Percentiles rank a stretch among this genome's conserved stretches.
Conservation (phyloP, 2,888 invertebrate genomes). For the Pheosia gnoma region DNA sequence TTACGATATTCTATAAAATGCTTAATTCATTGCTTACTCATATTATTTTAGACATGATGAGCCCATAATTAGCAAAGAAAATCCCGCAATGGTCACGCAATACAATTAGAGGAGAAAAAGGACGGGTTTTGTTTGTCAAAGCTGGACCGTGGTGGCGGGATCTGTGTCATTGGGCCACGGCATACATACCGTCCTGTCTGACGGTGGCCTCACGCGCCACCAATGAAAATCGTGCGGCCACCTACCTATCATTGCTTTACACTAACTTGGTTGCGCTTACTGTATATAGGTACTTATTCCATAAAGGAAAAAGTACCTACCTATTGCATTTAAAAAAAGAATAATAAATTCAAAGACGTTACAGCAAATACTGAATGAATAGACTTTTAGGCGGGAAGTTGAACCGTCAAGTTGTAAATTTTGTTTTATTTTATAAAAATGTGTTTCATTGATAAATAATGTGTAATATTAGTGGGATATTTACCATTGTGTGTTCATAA, state of each 20-base stretch:
- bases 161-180: conserved; percentile 78
- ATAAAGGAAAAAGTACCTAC: neutral
- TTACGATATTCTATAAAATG: neutral
- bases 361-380: no score
- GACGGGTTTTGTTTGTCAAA: conserved; percentile 63
- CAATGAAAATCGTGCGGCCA: conserved; percentile 51
- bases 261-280: conserved; percentile 11
- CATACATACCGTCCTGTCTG: conserved; percentile 58
- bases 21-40: conserved; percentile 8
- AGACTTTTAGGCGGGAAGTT: no score
- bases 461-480: no score
- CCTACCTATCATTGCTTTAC: conserved; percentile 40
- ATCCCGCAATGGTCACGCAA: conserved; percentile 29
- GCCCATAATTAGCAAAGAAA: conserved; percentile 15
- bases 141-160: conserved; percentile 60
- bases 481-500: no score
- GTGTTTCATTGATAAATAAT: no score
- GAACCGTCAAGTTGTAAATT: no score
- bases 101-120: conserved; percentile 49
- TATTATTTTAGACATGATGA: conserved; percentile 15
- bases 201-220: conserved; percentile 56
- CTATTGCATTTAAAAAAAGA: no score
- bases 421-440: no score
- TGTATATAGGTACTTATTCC: no score
- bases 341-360: no score